These are phyloP conservation scores for Bubo bubo DNA, from an alignment of 2,113 vertebrate species.

Conservation along the genomic window DNA sequence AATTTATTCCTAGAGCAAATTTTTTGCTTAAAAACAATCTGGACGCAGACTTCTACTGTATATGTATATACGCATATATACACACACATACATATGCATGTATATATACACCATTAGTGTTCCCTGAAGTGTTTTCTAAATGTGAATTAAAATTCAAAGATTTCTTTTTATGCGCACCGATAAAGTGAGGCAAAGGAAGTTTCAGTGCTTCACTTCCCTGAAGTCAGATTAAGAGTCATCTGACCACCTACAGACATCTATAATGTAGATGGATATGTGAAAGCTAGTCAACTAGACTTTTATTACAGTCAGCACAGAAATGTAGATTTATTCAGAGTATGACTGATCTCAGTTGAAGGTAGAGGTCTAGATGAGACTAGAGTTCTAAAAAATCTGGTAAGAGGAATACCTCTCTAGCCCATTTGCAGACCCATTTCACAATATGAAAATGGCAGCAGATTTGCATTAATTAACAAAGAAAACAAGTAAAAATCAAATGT, in stretches of 20 bases:
- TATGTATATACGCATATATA: neutral
- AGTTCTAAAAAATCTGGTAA: neutral
- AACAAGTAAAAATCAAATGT: neutral
- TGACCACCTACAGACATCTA: neutral
- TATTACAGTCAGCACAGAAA: neutral
- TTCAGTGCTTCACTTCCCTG: neutral
- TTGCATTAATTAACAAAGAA: neutral
- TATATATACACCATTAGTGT: accelerated
- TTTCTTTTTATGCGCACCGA: neutral
- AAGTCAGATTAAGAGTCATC: neutral
- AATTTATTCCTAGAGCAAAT: neutral
- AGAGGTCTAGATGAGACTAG: neutral
- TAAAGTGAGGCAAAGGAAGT: neutral
- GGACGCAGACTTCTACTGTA: accelerated
- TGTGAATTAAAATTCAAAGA: neutral
- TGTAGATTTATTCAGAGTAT: neutral
- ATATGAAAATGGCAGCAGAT: neutral
- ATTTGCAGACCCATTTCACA: neutral
- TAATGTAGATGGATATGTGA: neutral
- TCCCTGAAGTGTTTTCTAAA: neutral
- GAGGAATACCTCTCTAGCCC: neutral
- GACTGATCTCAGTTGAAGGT: neutral
- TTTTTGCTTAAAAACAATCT: neutral
- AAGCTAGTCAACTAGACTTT: neutral
- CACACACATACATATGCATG: accelerated